Conservation (phyloP, 2,797 vertebrate genomes). For the Cossypha heuglini region DNA sequence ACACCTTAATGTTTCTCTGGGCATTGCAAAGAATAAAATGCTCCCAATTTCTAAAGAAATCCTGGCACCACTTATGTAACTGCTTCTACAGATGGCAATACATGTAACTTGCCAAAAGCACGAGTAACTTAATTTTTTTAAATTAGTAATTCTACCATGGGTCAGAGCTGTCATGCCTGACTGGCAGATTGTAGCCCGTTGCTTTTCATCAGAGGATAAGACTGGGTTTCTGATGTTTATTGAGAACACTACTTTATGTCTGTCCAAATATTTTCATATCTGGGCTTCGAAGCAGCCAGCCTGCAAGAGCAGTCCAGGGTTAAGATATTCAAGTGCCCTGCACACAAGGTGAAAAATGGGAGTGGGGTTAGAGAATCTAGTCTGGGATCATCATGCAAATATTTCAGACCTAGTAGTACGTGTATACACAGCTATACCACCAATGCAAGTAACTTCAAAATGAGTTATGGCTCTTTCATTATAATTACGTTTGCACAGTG, state of each 20-base stretch:
- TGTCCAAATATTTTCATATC: neutral
- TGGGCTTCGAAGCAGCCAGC: neutral
- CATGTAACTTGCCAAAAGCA: neutral
- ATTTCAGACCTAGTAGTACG: neutral
- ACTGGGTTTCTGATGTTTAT: neutral
- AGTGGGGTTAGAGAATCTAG: neutral
- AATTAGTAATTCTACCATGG: neutral
- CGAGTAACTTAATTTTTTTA: accelerated
- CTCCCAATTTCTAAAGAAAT: neutral
- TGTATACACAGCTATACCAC: neutral
- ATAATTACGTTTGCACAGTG: neutral
- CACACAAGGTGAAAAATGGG: neutral
- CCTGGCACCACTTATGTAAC: neutral
- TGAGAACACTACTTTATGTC: neutral
- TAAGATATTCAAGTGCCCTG: neutral
- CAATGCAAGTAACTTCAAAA: neutral
- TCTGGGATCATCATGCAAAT: neutral
- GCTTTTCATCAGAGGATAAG: neutral
- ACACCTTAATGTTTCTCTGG: neutral
- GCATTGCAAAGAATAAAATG: neutral
- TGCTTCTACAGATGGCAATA: slow-evolving; percentile 1
- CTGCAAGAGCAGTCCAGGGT: neutral
- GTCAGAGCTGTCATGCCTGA: neutral
- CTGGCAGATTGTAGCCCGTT: neutral
- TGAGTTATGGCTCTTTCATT: neutral